Base-by-base conservation (phyloP, 2,888 invertebrate species). In the Sinhomidia bicolor region DNA sequence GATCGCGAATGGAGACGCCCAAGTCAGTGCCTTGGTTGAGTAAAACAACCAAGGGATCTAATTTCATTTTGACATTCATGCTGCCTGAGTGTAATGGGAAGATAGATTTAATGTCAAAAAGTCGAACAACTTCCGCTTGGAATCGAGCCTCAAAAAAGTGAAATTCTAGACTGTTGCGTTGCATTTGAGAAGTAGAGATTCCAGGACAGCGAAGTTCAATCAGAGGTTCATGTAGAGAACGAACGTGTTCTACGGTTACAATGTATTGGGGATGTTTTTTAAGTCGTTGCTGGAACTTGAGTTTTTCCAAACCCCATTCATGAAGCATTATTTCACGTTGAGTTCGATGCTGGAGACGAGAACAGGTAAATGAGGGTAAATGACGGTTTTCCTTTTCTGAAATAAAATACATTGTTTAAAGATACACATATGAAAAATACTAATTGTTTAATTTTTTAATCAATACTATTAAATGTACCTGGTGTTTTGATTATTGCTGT, bases 61-160 rank as follows among this genome's bases (percentile, higher is more conserved):
- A 57, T 80, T 89, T 91, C 51, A 92, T 85, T 60, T 90, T 90
- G 5, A 92, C 91, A 47, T 78, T 88, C 89, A 92, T 88, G 6
- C 88, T 71, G 0, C 92, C 92, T 0, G 91, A 89, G 54, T 92
- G 92, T 32, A 92, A 87, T 2, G 92, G 92, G 88, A 92, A 92
- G 47, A 92, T 92, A n/a, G 91, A 91, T 57, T 91, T 89, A 44
- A 92, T 92, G 84, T 92, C 92, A 83, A 92, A 92, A 5, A 92
- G 90, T 10, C 92, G 91, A 51, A 92, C 92, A 23, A 91, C 91
- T 14, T 91, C 91, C 0, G 92, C 92, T 36, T 87, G 85, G 82
- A 91, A 91, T 12, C 90, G 83, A 9, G 89, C 89, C 62, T 92
- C 92, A 51, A 91, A 91, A 78, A 92, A 92, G 60, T 90, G 88